Percentiles rank a stretch among this genome's conserved stretches.
Evolutionary conservation across 1,140 invertebrate species (phyloP).

Genomic region (Prorops nasuta): DNA sequence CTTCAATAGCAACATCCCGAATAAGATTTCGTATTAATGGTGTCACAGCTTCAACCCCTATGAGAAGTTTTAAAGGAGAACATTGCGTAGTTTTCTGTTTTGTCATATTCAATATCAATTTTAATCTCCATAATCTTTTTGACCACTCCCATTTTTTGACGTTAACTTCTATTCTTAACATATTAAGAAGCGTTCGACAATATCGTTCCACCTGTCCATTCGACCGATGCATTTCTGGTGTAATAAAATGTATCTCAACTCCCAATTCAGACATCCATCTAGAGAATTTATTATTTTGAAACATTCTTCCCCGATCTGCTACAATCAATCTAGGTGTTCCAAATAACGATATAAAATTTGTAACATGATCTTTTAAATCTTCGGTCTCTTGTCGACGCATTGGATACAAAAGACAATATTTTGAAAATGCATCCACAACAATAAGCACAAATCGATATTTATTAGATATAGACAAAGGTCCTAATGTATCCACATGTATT

Average conservation of each 20-base stretch:
- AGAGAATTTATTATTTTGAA: not conserved
- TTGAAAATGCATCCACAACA: not conserved
- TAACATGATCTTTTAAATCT: not conserved
- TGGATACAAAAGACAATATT: not conserved
- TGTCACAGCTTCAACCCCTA: not conserved
- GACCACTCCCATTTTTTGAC: not conserved
- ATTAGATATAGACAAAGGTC: not conserved
- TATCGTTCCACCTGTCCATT: constrained; percentile 2
- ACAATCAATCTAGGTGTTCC: constrained; percentile 2
- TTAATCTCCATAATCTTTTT: not conserved
- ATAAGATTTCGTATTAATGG: not conserved
- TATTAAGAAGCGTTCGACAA: not conserved
- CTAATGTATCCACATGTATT: not conserved
- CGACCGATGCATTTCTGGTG: constrained; percentile 1
- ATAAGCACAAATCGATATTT: not conserved
- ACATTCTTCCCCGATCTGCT: constrained; percentile 3
- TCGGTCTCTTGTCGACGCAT: not conserved
- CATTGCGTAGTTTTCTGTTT: constrained; percentile 1
- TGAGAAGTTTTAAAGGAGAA: constrained; percentile 1
- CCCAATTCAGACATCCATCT: not conserved
- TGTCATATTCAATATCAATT: not conserved
- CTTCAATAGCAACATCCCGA: not conserved
- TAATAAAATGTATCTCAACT: not conserved
- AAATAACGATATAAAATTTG: not conserved
- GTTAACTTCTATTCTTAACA: not conserved